Base-by-base conservation (phyloP, 2,888 invertebrate genomes). In the Phortica okadai region DNA sequence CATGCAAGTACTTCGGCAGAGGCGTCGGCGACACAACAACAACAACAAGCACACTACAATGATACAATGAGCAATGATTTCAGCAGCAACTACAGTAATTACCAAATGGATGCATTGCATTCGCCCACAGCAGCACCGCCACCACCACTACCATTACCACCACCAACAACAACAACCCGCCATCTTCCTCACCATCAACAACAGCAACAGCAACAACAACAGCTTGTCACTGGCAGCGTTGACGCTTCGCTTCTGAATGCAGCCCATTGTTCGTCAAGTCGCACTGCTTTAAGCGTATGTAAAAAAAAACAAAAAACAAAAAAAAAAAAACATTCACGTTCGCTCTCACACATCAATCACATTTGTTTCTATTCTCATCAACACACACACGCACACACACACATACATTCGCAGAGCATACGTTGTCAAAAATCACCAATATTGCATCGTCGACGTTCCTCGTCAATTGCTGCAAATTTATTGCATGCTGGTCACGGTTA, bases 401-500 rank as follows among this genome's bases (percentile, higher is more conserved):
- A 21, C 21, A 21, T 21, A 21, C 21, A 21, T 21, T 21, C 21
- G 21, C 21, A 72, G 70, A 56, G 33, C 54, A 56, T 72, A 1
- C n/a, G 56, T 8, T 6, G 4, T 6, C 88, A 89, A 75, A 91
- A 89, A 72, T 91, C 91, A 11, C 91, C 91, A 16, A 87, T 90
- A 25, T 75, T 91, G 11, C 86, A 85, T 76, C 83, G 91, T 41
- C 88, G 91, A 76, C 89, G 91, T 41, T 88, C 91, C 14, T 91
- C 91, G 6, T 91, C 91, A 7, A 90, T 91, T 72, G 91, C 90
- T 3, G 83, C 88, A 42, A 90, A 88, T 81, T 80, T 90, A 33
- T 79, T 91, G 45, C 87, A 89, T 50, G 85, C 88, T 25, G 91
- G 91, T 77, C 84, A 84, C 54, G 83, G 77, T 76, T 59, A 79